Evolutionary conservation across 2,888 invertebrate species (phyloP).

Genomic region (Diarsia brunnea): DNA sequence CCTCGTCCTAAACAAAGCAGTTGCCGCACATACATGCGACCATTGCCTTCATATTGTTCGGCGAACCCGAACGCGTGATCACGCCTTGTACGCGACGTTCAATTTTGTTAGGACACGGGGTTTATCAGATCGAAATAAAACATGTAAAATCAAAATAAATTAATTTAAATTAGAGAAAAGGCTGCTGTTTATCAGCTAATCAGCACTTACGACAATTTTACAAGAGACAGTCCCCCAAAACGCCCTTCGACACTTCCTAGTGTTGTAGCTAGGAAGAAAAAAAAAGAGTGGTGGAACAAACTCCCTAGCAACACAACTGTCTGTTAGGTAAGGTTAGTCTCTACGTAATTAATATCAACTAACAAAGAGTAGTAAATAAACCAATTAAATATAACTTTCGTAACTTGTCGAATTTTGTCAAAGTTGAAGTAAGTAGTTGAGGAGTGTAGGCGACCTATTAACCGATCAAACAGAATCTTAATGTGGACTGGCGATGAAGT

Average conservation of each 20-base stretch:
- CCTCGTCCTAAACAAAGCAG: not conserved
- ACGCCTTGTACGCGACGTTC: not conserved
- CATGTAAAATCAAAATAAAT: too few relatives aligned
- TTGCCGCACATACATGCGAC: not conserved
- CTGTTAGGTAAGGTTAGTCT: not conserved
- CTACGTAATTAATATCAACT: not conserved
- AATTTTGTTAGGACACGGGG: not conserved
- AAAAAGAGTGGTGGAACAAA: too few relatives aligned
- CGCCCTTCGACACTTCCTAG: too few relatives aligned
- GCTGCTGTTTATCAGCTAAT: too few relatives aligned
- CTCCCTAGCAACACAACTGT: too few relatives aligned
- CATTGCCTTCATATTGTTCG: not conserved
- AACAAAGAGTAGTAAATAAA: constrained; percentile 2
- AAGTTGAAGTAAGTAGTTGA: constrained; percentile 1
- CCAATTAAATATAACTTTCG: constrained; percentile 24
- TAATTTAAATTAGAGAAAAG: too few relatives aligned
- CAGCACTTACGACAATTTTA: too few relatives aligned
- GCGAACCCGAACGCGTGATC: not conserved
- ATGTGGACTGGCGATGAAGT: not conserved
- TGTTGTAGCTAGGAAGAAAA: too few relatives aligned
- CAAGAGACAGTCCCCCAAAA: too few relatives aligned
- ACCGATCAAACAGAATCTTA: not conserved
- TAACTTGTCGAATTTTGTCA: not conserved
- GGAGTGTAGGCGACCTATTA: constrained; percentile 17
- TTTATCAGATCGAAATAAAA: not conserved